Evolutionary conservation across 2,113 vertebrate species (phyloP).

Genomic region (Glaucidium brasilianum): DNA sequence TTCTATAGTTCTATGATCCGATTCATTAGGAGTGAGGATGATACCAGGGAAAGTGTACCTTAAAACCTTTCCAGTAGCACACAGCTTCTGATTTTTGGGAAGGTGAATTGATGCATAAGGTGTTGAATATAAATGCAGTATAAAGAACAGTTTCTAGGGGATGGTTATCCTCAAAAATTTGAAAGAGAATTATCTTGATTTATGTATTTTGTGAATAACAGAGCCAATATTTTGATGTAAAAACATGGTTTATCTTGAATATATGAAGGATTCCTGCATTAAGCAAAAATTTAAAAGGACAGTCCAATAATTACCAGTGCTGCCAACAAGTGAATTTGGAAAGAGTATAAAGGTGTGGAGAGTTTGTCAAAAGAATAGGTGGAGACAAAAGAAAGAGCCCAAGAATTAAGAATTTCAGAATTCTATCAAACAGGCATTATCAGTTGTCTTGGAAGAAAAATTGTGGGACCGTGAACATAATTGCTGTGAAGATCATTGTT

Average conservation of each 20-base stretch:
- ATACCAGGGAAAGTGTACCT: not conserved
- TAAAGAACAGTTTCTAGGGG: not conserved
- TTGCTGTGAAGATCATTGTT: not conserved
- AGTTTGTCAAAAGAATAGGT: not conserved
- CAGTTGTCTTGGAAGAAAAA: not conserved
- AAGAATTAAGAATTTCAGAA: not conserved
- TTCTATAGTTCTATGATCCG: too few relatives aligned
- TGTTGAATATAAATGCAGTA: not conserved
- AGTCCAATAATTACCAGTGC: not conserved
- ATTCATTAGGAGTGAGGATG: not conserved
- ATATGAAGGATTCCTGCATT: not conserved
- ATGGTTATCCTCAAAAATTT: not conserved
- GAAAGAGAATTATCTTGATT: not conserved
- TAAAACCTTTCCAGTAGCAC: not conserved
- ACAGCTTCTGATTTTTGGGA: not conserved
- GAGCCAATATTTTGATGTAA: not conserved
- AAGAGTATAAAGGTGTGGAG: not conserved
- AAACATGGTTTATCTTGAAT: not conserved
- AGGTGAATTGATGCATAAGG: not conserved
- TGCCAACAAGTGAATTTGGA: not conserved
- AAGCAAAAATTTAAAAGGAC: not conserved
- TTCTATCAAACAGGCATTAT: fast-evolving
- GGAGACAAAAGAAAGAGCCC: not conserved
- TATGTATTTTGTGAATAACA: not conserved
- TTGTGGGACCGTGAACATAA: not conserved